Percentiles rank a stretch among this genome's conserved stretches.
Conservation (phyloP, 2,888 invertebrate genomes). For the Rhamphomyia laevipes region DNA sequence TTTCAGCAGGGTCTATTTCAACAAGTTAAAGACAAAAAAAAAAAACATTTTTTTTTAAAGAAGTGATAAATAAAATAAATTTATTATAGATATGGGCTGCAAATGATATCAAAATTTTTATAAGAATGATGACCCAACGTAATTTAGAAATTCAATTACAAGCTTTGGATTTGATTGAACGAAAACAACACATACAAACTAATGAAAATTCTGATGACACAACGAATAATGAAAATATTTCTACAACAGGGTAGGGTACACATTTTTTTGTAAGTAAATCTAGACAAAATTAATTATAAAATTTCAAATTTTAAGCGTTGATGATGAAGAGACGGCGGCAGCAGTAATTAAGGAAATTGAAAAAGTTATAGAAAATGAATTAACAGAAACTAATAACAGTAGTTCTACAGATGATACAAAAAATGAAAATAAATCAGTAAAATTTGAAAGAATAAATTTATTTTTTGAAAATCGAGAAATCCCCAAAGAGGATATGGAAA, state of each 20-base stretch:
- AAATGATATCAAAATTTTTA: slow-evolving; percentile 81
- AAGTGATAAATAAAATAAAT: not conserved
- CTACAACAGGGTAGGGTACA: slow-evolving; percentile 22
- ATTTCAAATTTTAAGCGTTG: no score
- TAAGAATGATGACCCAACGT: slow-evolving; percentile 84
- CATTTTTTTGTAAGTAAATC: no score
- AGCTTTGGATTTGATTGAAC: slow-evolving; percentile 72
- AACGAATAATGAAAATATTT: slow-evolving; percentile 20
- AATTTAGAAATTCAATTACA: slow-evolving; percentile 85
- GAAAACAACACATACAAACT: slow-evolving; percentile 52
- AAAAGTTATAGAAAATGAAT: slow-evolving; percentile 18
- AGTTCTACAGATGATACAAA: slow-evolving; percentile 7
- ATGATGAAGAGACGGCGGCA: no score
- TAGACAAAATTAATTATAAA: no score
- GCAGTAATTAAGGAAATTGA: no score
- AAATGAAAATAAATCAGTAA: slow-evolving; percentile 15
- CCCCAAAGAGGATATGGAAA: slow-evolving; percentile 49
- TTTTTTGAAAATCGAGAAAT: slow-evolving; percentile 29
- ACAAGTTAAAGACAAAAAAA: slow-evolving; percentile 27
- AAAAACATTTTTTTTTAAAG: not conserved
- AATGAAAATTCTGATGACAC: slow-evolving; percentile 28
- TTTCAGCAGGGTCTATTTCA: slow-evolving; percentile 51
- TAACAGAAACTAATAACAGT: slow-evolving; percentile 3
- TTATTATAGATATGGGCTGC: slow-evolving; percentile 67
- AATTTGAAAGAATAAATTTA: slow-evolving; percentile 35